Evolutionary conservation across 1,140 invertebrate genomes (phyloP).

Genomic region (Zaprionus ghesquierei): DNA sequence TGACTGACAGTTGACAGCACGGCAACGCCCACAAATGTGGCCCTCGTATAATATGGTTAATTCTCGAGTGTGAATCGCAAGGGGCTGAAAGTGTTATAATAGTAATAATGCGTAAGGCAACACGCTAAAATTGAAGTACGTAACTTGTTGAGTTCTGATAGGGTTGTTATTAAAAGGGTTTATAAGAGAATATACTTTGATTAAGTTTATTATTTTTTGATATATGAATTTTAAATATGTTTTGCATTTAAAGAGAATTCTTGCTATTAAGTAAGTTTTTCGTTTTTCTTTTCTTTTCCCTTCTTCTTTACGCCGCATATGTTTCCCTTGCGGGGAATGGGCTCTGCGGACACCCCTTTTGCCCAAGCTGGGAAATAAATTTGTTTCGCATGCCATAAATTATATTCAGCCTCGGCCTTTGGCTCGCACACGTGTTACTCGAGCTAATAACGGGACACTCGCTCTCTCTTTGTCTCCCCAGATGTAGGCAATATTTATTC

Average conservation of each 20-base stretch:
- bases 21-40: conserved; percentile 72
- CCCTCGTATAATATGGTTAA: conserved; percentile 66
- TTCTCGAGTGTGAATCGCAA: conserved; percentile 39
- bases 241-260: not conserved
- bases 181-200: not conserved
- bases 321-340: not conserved
- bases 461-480: conserved; percentile 46
- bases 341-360: not conserved
- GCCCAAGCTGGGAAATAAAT: conserved; percentile 57
- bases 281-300: not conserved
- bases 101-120: no score
- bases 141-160: not conserved
- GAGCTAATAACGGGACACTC: conserved; percentile 70
- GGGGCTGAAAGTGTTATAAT: not conserved
- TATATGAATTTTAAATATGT: not conserved
- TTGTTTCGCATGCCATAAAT: conserved; percentile 68
- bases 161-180: not conserved
- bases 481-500: conserved; percentile 61
- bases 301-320: not conserved
- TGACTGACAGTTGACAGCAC: conserved; percentile 56
- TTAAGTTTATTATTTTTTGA: not conserved
- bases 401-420: conserved; percentile 64
- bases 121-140: not conserved
- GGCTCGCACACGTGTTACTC: conserved; percentile 59
- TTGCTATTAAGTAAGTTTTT: not conserved